These are phyloP conservation scores for Automeris io DNA, from an alignment of 2,888 invertebrate genomes.

Conservation along the genomic window DNA sequence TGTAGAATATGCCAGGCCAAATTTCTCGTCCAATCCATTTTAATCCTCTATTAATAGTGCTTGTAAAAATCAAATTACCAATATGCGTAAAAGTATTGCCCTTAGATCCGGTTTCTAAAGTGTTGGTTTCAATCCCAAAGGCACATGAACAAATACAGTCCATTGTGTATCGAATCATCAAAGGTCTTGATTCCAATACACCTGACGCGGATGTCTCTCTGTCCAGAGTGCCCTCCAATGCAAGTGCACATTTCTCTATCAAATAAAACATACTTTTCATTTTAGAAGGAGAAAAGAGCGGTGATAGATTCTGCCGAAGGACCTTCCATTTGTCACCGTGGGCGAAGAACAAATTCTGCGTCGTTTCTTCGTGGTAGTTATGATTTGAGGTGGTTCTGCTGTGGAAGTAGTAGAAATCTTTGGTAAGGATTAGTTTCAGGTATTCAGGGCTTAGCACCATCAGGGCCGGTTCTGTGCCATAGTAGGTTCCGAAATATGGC, in stretches of 20 bases:
- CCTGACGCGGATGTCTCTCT: conserved; percentile 13
- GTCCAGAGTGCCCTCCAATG: conserved; percentile 21
- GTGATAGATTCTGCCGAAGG: conserved; percentile 26
- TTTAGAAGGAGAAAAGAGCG: conserved; percentile 26
- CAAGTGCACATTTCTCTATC: conserved; percentile 22
- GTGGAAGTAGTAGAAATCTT: conserved; percentile 30
- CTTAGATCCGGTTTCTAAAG: conserved; percentile 20
- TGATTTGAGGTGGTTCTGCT: conserved; percentile 23
- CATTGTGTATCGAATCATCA: conserved; percentile 30
- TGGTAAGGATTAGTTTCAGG: conserved; percentile 25
- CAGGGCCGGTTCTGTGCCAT: conserved; percentile 21
- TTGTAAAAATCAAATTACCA: conserved; percentile 21
- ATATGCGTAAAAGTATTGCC: conserved; percentile 29
- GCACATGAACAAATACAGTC: conserved; percentile 30
- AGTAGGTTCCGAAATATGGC: conserved; percentile 18
- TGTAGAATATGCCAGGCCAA: conserved; percentile 35
- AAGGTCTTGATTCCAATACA: conserved; percentile 16
- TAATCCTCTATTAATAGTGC: conserved; percentile 16
- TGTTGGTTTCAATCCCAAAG: conserved; percentile 32
- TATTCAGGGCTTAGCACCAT: conserved; percentile 25
- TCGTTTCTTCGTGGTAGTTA: conserved; percentile 19
- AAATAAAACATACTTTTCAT: conserved; percentile 33
- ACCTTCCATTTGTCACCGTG: conserved; percentile 29
- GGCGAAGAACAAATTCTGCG: conserved; percentile 26
- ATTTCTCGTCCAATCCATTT: conserved; percentile 19